These are phyloP conservation scores for Aleiodes leptofemur DNA, from an alignment of 2,888 invertebrate genomes.

Conservation along the genomic window DNA sequence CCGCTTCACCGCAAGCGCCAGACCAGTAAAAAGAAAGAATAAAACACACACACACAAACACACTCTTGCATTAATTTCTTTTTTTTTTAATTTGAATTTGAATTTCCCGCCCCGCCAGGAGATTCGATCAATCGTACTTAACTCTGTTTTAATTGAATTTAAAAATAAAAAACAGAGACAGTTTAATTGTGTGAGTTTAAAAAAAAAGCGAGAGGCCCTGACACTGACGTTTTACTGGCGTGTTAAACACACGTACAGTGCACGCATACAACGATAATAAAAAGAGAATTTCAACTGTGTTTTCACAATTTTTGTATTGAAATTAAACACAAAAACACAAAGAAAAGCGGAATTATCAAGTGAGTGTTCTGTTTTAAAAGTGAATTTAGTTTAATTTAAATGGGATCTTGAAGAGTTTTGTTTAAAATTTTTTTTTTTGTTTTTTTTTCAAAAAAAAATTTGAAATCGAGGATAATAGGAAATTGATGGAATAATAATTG, in stretches of 20 bases:
- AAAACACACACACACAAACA: not conserved
- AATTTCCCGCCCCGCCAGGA: not conserved
- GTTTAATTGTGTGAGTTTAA: too few species aligned
- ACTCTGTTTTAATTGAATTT: not conserved
- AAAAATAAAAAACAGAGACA: too few species aligned
- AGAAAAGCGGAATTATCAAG: conserved; percentile 23
- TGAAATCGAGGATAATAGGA: too few species aligned
- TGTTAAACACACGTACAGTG: too few species aligned
- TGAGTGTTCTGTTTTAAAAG: conserved; percentile 53
- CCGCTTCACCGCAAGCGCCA: conserved; percentile 52
- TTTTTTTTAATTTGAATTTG: conserved; percentile 36
- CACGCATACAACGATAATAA: not conserved
- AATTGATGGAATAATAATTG: not conserved
- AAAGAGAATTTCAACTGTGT: conserved; percentile 6
- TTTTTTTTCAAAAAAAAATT: too few species aligned
- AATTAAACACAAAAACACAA: not conserved
- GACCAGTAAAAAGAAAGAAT: not conserved
- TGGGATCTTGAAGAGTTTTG: not conserved
- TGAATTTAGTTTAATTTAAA: conserved; percentile 37
- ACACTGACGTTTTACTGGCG: too few species aligned
- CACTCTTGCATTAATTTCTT: conserved; percentile 16
- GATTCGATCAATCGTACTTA: conserved; percentile 11
- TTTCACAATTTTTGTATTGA: conserved; percentile 1
- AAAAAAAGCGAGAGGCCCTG: too few species aligned
- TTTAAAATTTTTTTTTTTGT: not conserved